These are phyloP conservation scores for Eleginops maclovinus DNA, from an alignment of 2,113 vertebrate species.

Conservation along the genomic window DNA sequence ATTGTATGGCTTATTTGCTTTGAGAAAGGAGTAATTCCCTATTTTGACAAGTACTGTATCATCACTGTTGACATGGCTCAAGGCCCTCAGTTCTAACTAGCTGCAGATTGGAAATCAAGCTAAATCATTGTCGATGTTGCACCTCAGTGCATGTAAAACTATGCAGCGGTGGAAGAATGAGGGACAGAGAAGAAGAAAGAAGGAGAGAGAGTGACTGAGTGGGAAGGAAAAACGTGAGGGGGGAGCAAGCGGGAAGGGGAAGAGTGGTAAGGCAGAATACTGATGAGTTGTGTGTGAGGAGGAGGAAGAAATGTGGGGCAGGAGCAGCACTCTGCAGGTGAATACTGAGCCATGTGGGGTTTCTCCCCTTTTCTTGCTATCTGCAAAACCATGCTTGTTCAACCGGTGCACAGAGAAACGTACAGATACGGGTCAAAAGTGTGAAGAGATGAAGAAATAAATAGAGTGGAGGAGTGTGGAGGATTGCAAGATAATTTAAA, in stretches of 20 bases:
- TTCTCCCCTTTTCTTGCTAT: slow-evolving; percentile 24
- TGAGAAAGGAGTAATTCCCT: slow-evolving; percentile 26
- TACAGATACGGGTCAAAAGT: slow-evolving; percentile 10
- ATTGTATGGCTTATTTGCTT: slow-evolving; percentile 5
- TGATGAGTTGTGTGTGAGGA: slow-evolving; percentile 65
- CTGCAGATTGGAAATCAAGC: slow-evolving; percentile 46
- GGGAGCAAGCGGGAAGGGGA: slow-evolving; percentile 34
- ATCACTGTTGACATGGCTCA: slow-evolving; percentile 30
- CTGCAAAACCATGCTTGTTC: slow-evolving; percentile 43
- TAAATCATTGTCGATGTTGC: slow-evolving; percentile 35
- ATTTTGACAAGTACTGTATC: slow-evolving; percentile 33
- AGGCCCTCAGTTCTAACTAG: slow-evolving; percentile 52
- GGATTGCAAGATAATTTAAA: slow-evolving; percentile 18
- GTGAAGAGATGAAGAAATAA: slow-evolving; percentile 22
- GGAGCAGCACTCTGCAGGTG: slow-evolving; percentile 73
- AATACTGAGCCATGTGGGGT: slow-evolving; percentile 59
- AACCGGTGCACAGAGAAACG: slow-evolving; percentile 8
- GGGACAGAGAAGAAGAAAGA: slow-evolving; percentile 18
- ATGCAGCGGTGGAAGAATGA: slow-evolving; percentile 47
- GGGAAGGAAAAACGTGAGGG: slow-evolving; percentile 26
- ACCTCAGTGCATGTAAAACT: slow-evolving; percentile 50
- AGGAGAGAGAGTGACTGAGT: slow-evolving; percentile 15
- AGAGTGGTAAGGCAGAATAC: slow-evolving; percentile 76
- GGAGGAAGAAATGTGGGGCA: slow-evolving; percentile 14
- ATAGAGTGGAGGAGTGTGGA: slow-evolving; percentile 6